phyloP scores from a whole-genome alignment of 2,797 vertebrate genomes.

The Notoglanidium macrostoma region DNA sequence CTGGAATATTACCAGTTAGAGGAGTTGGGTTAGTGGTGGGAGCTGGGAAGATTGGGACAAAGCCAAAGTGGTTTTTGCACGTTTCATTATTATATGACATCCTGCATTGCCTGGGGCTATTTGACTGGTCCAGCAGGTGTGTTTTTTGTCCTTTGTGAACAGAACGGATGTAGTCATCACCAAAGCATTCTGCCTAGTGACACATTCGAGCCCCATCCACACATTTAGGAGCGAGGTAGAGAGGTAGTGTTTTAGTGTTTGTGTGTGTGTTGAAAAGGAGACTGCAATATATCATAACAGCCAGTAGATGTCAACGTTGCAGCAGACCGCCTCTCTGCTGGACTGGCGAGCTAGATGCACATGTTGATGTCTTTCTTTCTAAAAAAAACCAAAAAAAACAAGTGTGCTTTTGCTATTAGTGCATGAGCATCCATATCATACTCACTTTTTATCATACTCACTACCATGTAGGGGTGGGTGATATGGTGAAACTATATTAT shows the following conservation, averaged over 20 bases:
- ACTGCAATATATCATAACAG: constrained; percentile 6
- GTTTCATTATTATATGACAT: constrained; percentile 39
- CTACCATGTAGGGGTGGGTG: background rate
- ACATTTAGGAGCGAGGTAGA: constrained; percentile 27
- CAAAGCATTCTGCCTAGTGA: constrained; percentile 50
- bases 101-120: background rate
- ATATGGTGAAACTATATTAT: background rate
- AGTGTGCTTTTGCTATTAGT: background rate
- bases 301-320: constrained; percentile 59
- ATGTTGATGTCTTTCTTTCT: constrained; percentile 2
- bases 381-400: background rate
- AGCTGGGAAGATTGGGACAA: constrained; percentile 13
- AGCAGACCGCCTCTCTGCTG: constrained; percentile 24
- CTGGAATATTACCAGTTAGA: constrained; percentile 25
- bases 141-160: constrained; percentile 18
- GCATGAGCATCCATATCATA: background rate
- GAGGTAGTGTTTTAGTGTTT: background rate
- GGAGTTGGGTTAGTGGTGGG: background rate
- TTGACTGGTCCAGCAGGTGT: constrained; percentile 5
- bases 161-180: constrained; percentile 37
- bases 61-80: constrained; percentile 15
- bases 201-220: constrained; percentile 18
- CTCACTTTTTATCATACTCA: background rate
- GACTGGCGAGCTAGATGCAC: constrained; percentile 1
- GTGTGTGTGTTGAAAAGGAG: background rate